phyloP scores from a whole-genome alignment of 2,797 vertebrate genomes.

The Platyrinchus mystaceus region DNA sequence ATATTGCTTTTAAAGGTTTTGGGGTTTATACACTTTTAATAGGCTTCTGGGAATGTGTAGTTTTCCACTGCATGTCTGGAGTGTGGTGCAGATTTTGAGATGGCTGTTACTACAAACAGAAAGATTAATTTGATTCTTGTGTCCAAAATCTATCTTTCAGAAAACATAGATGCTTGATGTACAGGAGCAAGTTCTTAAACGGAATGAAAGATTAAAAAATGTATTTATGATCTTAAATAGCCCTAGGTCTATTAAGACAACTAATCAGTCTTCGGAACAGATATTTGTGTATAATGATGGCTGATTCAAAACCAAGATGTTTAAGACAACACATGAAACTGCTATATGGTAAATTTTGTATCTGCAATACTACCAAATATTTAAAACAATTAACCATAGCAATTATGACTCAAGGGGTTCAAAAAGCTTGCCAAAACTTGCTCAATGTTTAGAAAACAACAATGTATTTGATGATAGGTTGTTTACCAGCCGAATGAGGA shows the following conservation, averaged over 20 bases:
- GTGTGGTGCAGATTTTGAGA: neutral
- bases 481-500: neutral
- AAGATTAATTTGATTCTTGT: neutral
- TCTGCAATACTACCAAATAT: neutral
- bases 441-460: neutral
- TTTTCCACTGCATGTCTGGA: neutral
- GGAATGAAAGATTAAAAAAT: neutral
- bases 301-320: neutral
- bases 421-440: neutral
- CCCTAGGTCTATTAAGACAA: neutral
- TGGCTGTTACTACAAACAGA: neutral
- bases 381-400: neutral
- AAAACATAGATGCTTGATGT: neutral
- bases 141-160: neutral
- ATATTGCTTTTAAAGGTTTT: neutral
- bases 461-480: neutral
- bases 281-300: neutral
- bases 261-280: neutral
- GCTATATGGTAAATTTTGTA: neutral
- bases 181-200: neutral
- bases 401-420: neutral
- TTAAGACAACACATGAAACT: neutral
- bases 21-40: neutral
- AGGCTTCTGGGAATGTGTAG: neutral
- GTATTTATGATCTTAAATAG: neutral